Percentiles rank a stretch among this genome's conserved stretches.
Conservation (phyloP, 2,113 vertebrate species). For the Danio rerio region DNA sequence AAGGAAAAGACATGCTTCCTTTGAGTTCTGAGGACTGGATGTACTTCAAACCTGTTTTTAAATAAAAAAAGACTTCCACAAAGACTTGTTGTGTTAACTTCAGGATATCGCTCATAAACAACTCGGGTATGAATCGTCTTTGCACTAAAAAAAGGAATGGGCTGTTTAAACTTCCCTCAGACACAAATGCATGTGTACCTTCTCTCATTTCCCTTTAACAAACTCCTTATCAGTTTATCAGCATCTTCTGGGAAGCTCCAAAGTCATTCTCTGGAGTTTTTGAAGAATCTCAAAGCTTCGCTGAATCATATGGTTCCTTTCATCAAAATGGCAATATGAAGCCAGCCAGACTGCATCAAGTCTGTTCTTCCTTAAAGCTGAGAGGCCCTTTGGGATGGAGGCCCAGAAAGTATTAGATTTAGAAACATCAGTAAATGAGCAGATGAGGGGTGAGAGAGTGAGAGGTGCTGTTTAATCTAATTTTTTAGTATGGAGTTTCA, state of each 20-base stretch:
- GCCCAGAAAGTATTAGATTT: conserved; percentile 49
- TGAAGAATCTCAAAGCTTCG: not conserved
- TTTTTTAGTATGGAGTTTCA: conserved; percentile 66
- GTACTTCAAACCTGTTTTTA: conserved; percentile 44
- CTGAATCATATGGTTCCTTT: conserved; percentile 7
- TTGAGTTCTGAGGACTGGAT: conserved; percentile 59
- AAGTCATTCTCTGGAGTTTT: conserved; percentile 18
- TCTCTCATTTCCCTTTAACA: not conserved
- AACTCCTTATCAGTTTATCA: not conserved
- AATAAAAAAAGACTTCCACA: conserved; percentile 12
- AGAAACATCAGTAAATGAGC: not conserved
- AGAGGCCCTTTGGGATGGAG: conserved; percentile 21
- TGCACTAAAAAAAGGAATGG: not conserved
- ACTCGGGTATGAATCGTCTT: not conserved
- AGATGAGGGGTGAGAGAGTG: not conserved
- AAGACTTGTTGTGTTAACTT: not conserved
- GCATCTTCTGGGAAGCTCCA: not conserved
- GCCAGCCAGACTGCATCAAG: not conserved
- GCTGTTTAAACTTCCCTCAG: not conserved
- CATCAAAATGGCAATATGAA: conserved; percentile 21
- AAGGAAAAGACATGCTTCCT: conserved; percentile 72
- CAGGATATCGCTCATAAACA: not conserved
- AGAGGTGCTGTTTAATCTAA: conserved; percentile 55
- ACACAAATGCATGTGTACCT: not conserved
- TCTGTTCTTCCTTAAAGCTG: conserved; percentile 36